These are phyloP conservation scores for Sminthurinus signatus DNA, from an alignment of 1,140 invertebrate genomes.

Conservation along the genomic window DNA sequence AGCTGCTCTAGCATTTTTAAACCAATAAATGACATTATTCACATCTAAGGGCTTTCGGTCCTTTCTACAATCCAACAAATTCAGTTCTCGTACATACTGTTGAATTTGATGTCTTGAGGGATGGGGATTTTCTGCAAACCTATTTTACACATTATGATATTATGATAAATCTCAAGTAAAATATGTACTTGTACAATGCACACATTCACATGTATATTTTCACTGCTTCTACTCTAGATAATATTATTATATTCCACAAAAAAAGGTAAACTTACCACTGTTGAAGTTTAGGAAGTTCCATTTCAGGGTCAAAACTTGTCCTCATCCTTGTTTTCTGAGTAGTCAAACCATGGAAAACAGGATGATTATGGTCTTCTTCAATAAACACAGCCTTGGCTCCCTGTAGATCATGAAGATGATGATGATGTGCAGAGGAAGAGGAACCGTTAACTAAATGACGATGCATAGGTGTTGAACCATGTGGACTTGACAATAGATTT, in stretches of 20 bases:
- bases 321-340: conserved; percentile 85
- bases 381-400: conserved; percentile 18
- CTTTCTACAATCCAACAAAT: conserved; percentile 79
- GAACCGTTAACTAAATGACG: conserved; percentile 37
- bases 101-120: conserved; percentile 86
- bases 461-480: not conserved
- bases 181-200: too few relatives aligned
- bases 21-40: conserved; percentile 98
- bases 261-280: conserved; percentile 54
- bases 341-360: conserved; percentile 43
- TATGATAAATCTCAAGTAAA: too few relatives aligned
- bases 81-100: conserved; percentile 87
- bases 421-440: conserved; percentile 28
- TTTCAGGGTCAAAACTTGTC: conserved; percentile 87
- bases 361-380: conserved; percentile 33
- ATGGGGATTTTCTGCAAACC: conserved; percentile 91
- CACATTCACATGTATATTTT: too few relatives aligned
- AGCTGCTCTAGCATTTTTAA: conserved; percentile 94
- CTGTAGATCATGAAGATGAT: conserved; percentile 23
- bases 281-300: conserved; percentile 88
- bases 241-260: not conserved
- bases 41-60: conserved; percentile 90
- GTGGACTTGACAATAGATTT: too few relatives aligned
- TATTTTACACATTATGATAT: too few relatives aligned
- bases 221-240: too few relatives aligned